Conservation (phyloP, 2,797 vertebrate species). For the Gymnodraco acuticeps region DNA sequence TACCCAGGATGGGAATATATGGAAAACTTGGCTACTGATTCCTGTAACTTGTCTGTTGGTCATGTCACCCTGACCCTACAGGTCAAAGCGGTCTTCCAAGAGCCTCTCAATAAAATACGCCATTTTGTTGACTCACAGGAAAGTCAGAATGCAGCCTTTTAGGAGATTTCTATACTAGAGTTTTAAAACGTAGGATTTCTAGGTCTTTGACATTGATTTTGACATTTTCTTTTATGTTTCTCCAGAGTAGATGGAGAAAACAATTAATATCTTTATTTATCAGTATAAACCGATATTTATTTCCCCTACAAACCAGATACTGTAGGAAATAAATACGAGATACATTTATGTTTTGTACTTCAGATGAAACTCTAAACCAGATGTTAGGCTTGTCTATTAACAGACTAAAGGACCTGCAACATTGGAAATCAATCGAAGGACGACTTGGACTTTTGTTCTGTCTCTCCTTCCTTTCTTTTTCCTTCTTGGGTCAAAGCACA, state of each 20-base stretch:
- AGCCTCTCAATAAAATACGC: neutral
- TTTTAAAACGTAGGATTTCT: neutral
- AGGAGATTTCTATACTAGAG: no score
- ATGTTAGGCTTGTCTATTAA: neutral
- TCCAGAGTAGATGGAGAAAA: neutral
- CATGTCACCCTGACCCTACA: neutral
- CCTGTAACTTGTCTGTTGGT: neutral
- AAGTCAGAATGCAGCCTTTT: no score
- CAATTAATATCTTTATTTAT: neutral
- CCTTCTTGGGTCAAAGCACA: neutral
- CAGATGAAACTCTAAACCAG: neutral
- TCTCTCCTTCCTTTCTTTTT: neutral
- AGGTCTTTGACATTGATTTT: neutral
- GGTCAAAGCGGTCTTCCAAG: neutral
- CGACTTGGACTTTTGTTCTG: neutral
- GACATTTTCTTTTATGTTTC: neutral
- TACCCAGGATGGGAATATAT: neutral
- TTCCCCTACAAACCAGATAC: neutral
- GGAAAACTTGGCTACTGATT: neutral
- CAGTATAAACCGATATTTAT: neutral
- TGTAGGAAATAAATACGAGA: neutral
- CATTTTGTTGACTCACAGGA: no score
- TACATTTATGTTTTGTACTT: neutral
- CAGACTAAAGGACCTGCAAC: neutral
- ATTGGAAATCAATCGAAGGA: slow-evolving; percentile 1